These are phyloP conservation scores for Drosophila mettleri DNA, from an alignment of 2,888 invertebrate genomes.

Conservation along the genomic window DNA sequence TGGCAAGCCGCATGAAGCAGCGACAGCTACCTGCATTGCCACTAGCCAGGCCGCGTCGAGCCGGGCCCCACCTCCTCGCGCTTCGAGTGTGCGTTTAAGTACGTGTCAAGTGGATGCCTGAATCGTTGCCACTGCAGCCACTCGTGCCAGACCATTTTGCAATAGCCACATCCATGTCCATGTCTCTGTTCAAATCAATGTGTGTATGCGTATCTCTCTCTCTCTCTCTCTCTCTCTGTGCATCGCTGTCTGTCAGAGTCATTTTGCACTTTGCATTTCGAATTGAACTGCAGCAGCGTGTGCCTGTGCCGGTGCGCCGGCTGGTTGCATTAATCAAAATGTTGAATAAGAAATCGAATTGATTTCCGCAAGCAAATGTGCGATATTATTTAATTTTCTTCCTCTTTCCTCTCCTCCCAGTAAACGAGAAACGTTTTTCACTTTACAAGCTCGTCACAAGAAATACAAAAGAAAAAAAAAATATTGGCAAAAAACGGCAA, in stretches of 20 bases:
- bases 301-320: slow-evolving; percentile 9
- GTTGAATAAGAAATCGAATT: slow-evolving; percentile 79
- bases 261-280: slow-evolving; percentile 44
- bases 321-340: slow-evolving; percentile 78
- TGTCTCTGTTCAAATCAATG: slow-evolving; percentile 32
- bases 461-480: slow-evolving; percentile 4
- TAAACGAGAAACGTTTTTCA: slow-evolving; percentile 50
- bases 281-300: slow-evolving; percentile 12
- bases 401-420: slow-evolving; percentile 11
- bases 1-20: slow-evolving; percentile 15
- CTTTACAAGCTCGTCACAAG: slow-evolving; percentile 21
- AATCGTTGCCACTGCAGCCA: slow-evolving; percentile 25
- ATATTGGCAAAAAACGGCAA: slow-evolving; percentile 12
- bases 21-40: slow-evolving; percentile 12
- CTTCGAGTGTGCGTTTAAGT: slow-evolving; percentile 48
- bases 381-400: slow-evolving; percentile 66
- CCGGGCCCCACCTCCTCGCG: neutral
- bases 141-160: slow-evolving; percentile 12
- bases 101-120: slow-evolving; percentile 70
- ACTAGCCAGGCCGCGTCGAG: neutral
- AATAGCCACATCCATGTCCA: slow-evolving; percentile 15
- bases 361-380: slow-evolving; percentile 68
- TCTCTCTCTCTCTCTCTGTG: slow-evolving; percentile 12
- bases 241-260: slow-evolving; percentile 42
- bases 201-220: slow-evolving; percentile 7